These are phyloP conservation scores for Cremastobaeus sp. DNA, from an alignment of 2,888 invertebrate species.

Conservation along the genomic window DNA sequence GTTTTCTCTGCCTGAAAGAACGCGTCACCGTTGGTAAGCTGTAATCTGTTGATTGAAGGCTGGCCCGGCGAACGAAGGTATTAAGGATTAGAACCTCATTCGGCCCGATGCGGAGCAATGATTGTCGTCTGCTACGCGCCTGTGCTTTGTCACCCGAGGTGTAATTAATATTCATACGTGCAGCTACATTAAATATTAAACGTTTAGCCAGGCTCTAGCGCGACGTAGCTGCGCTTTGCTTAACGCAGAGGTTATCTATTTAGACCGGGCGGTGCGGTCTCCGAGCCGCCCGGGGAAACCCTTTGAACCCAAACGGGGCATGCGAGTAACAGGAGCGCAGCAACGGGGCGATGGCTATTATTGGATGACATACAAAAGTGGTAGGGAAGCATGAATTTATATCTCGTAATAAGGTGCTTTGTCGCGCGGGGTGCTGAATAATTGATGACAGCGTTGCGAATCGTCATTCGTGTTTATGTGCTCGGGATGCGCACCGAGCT, in stretches of 20 bases:
- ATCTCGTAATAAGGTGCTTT: too few species aligned
- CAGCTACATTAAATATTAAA: slow-evolving; percentile 62
- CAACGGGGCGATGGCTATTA: slow-evolving; percentile 67
- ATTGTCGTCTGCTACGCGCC: slow-evolving; percentile 70
- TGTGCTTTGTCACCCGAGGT: slow-evolving; percentile 75
- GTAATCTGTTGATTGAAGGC: slow-evolving; percentile 17
- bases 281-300: slow-evolving; percentile 60
- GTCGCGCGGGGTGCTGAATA: too few species aligned
- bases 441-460: slow-evolving; percentile 17
- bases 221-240: background rate
- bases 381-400: slow-evolving; percentile 76
- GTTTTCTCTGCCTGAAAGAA: too few species aligned
- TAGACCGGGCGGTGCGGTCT: slow-evolving; percentile 6
- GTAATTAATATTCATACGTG: slow-evolving; percentile 77
- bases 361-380: slow-evolving; percentile 78
- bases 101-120: slow-evolving; percentile 66
- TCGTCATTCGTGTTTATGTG: slow-evolving; percentile 10
- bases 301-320: slow-evolving; percentile 70
- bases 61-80: slow-evolving; percentile 58
- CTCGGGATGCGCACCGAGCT: slow-evolving; percentile 4
- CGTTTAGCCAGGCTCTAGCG: slow-evolving; percentile 17
- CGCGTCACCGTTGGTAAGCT: too few species aligned
- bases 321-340: slow-evolving; percentile 71
- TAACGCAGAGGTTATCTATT: slow-evolving; percentile 17
- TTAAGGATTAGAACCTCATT: slow-evolving; percentile 67